A percentile compares a stretch with the other conserved stretches of the same genome.
phyloP scores from a whole-genome alignment of 1,140 invertebrate species.

The Medauroidea extradentata region DNA sequence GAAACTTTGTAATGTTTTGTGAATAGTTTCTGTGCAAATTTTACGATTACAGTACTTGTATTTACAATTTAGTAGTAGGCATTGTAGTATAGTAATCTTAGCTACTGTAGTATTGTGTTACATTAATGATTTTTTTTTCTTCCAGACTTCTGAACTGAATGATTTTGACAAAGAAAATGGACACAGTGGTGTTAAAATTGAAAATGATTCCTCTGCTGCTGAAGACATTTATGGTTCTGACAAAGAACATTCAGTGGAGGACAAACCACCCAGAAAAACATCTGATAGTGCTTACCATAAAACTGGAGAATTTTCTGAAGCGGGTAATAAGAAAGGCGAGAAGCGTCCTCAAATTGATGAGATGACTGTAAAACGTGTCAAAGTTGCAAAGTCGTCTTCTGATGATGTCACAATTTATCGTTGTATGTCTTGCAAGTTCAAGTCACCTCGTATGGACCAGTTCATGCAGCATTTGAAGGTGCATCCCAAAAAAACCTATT shows the following conservation, averaged over 20 bases:
- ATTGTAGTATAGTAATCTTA: too few species aligned
- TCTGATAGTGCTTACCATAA: neutral
- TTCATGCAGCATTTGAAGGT: conserved; percentile 6
- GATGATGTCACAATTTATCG: neutral
- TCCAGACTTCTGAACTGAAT: too few species aligned
- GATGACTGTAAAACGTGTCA: neutral
- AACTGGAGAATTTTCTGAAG: neutral
- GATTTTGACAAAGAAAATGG: too few species aligned
- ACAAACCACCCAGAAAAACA: neutral
- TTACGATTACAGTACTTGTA: too few species aligned
- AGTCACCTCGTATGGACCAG: neutral
- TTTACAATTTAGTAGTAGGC: too few species aligned
- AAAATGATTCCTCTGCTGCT: too few species aligned
- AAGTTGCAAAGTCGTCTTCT: neutral
- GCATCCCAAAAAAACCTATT: conserved; percentile 3
- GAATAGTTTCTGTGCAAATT: too few species aligned
- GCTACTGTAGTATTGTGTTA: too few species aligned
- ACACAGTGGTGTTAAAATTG: too few species aligned
- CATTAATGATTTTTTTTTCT: too few species aligned
- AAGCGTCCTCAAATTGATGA: neutral
- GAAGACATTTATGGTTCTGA: neutral
- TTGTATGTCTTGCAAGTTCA: conserved; percentile 1
- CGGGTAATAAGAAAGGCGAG: neutral
- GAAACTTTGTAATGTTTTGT: too few species aligned
- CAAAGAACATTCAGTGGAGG: neutral